A percentile compares a stretch with the other conserved stretches of the same genome.
phyloP scores from a whole-genome alignment of 2,113 vertebrate genomes.

The Erythrocercus mccallii region DNA sequence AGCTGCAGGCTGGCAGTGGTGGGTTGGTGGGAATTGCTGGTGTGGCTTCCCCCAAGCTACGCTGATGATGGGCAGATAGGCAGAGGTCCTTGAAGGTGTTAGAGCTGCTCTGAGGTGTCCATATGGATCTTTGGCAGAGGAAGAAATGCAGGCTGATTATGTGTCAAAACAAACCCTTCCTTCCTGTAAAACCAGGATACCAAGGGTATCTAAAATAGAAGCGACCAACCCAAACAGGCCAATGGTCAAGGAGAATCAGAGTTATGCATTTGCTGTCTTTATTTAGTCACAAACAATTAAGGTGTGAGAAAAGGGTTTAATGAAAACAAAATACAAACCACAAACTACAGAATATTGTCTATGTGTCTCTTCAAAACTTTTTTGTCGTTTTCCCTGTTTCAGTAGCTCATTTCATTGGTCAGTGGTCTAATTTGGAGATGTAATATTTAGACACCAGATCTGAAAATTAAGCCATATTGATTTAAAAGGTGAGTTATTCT shows the following conservation, averaged over 20 bases:
- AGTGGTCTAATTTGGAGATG: neutral
- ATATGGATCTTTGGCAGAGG: neutral
- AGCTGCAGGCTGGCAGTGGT: neutral
- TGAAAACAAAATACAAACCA: neutral
- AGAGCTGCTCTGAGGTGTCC: neutral
- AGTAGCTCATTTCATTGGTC: neutral
- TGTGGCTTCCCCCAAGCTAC: neutral
- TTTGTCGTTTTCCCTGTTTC: neutral
- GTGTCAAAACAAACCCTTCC: neutral
- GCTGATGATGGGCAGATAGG: neutral
- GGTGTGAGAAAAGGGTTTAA: neutral
- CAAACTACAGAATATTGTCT: neutral
- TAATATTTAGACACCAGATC: neutral
- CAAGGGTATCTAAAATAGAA: neutral
- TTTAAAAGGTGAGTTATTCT: neutral
- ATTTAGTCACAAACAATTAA: neutral
- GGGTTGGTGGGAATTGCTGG: rapidly evolving
- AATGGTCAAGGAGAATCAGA: neutral
- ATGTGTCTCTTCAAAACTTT: neutral
- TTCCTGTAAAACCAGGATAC: neutral
- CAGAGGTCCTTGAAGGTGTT: neutral
- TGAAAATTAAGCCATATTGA: neutral
- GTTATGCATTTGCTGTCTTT: neutral
- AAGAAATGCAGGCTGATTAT: neutral
- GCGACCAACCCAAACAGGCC: neutral